A percentile compares a stretch with the other conserved stretches of the same genome.
Conservation (phyloP, 2,888 invertebrate species). For the Lutraria lutraria region DNA sequence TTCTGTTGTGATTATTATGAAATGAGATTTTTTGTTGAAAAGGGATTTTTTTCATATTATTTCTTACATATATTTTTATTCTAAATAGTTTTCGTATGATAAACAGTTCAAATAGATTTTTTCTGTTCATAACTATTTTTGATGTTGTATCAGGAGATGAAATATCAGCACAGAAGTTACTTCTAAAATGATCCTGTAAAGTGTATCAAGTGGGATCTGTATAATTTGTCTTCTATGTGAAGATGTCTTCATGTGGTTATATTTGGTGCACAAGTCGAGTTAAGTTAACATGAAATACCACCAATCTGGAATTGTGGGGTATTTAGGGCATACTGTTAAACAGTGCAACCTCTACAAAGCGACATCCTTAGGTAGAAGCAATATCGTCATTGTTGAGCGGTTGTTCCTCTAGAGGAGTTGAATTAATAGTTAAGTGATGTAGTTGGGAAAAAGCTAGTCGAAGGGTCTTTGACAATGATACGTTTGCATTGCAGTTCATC, state of each 20-base stretch:
- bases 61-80: neutral
- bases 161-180: neutral
- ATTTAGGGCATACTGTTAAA: too few relatives aligned
- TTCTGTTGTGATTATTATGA: neutral
- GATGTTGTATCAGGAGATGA: neutral
- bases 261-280: too few relatives aligned
- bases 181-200: neutral
- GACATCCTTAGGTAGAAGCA: too few relatives aligned
- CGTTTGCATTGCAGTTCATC: too few relatives aligned
- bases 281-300: neutral
- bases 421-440: neutral
- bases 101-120: neutral
- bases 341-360: too few relatives aligned
- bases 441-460: too few relatives aligned
- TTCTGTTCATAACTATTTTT: neutral
- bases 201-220: too few relatives aligned
- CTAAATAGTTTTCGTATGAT: neutral
- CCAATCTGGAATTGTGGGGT: neutral
- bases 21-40: slow-evolving; percentile 19
- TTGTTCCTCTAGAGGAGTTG: too few relatives aligned
- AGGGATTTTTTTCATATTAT: neutral
- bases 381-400: too few relatives aligned
- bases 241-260: too few relatives aligned
- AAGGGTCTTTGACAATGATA: too few relatives aligned
- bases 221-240: too few relatives aligned